These are phyloP conservation scores for Operophtera brumata DNA, from an alignment of 2,888 invertebrate species.

Conservation along the genomic window DNA sequence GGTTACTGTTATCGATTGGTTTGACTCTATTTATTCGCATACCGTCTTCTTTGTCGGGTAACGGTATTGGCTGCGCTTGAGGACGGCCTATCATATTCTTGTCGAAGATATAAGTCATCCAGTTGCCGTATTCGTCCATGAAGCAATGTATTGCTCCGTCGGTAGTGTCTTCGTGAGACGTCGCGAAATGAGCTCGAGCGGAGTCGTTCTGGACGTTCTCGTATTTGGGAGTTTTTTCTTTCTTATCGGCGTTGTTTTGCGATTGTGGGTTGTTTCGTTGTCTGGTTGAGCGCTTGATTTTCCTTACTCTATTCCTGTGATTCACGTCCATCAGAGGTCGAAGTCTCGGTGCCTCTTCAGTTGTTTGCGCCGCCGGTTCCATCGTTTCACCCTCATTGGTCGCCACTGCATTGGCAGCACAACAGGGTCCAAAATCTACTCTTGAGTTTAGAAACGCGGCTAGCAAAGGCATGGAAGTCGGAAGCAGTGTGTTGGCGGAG, in stretches of 20 bases:
- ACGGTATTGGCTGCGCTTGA: constrained; percentile 65
- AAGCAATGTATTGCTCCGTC: constrained; percentile 93
- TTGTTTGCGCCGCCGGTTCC: constrained; percentile 49
- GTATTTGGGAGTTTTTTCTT: constrained; percentile 50
- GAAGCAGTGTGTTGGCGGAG: constrained; percentile 84
- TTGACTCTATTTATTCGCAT: constrained; percentile 52
- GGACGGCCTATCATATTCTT: constrained; percentile 83
- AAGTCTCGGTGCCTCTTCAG: constrained; percentile 62
- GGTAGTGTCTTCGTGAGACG: constrained; percentile 89
- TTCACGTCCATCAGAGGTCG: constrained; percentile 75
- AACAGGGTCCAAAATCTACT: constrained; percentile 77
- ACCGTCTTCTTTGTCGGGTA: constrained; percentile 61
- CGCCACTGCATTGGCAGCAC: constrained; percentile 47
- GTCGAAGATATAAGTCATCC: constrained; percentile 91
- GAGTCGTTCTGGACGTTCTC: constrained; percentile 55
- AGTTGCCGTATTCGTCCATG: constrained; percentile 91
- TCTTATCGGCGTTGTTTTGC: constrained; percentile 58
- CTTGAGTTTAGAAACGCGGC: constrained; percentile 84
- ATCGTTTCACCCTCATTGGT: constrained; percentile 53
- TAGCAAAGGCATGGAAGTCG: constrained; percentile 81
- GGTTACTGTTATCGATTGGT: constrained; percentile 52
- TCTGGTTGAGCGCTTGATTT: constrained; percentile 79
- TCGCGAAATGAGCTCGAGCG: constrained; percentile 84
- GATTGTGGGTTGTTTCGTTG: constrained; percentile 66
- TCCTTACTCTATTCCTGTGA: constrained; percentile 74